Conservation (phyloP, 2,797 vertebrate genomes). For the Semaprochilodus insignis region DNA sequence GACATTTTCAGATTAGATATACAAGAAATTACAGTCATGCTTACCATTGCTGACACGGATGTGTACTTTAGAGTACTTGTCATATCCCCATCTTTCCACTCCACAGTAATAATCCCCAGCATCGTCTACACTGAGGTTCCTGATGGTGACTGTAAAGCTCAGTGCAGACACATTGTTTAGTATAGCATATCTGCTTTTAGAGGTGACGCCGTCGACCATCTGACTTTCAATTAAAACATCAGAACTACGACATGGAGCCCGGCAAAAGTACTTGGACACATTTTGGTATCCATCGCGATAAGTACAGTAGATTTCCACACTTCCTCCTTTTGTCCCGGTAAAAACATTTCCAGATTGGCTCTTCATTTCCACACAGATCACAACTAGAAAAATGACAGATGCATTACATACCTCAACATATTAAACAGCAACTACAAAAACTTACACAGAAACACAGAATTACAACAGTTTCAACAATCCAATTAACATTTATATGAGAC, state of each 20-base stretch:
- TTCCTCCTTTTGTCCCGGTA: conserved; percentile 34
- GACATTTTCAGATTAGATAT: too few relatives aligned
- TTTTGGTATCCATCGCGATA: conserved; percentile 8
- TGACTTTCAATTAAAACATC: conserved; percentile 30
- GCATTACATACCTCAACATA: background rate
- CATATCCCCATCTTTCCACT: too few relatives aligned
- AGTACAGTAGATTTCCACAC: conserved; percentile 21
- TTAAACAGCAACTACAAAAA: background rate
- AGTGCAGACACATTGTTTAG: background rate
- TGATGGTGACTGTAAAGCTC: conserved; percentile 43
- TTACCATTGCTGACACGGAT: background rate
- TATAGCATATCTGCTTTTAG: conserved; percentile 38
- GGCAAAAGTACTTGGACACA: conserved; percentile 42
- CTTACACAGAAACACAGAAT: background rate
- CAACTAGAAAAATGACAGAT: conserved; percentile 35
- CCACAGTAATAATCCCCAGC: conserved; percentile 44
- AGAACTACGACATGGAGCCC: background rate
- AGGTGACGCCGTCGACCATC: background rate
- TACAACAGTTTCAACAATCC: background rate
- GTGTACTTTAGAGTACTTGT: too few relatives aligned
- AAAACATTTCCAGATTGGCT: conserved; percentile 14
- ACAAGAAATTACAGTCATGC: background rate
- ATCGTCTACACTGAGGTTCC: conserved; percentile 29
- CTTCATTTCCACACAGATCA: background rate
- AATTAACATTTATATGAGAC: background rate